Conservation (phyloP, 2,113 vertebrate species). For the Sprattus sprattus region DNA sequence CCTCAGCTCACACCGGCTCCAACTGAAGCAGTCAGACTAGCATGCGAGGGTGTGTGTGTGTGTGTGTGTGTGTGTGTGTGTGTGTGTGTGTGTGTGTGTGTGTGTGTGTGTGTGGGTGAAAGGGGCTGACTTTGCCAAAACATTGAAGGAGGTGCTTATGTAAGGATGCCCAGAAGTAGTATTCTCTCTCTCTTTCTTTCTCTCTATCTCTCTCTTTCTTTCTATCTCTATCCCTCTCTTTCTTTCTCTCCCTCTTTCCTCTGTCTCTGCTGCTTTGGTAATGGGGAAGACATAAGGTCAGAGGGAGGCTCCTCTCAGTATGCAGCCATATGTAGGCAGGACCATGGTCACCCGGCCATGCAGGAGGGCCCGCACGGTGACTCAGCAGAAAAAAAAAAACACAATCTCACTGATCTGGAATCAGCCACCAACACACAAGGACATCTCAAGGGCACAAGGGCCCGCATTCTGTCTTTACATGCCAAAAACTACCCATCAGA, state of each 20-base stretch:
- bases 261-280: not conserved
- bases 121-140: not conserved
- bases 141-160: not conserved
- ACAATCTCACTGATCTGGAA: not conserved
- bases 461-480: not conserved
- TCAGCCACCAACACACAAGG: not conserved
- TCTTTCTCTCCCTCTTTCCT: not conserved
- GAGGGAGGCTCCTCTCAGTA: not conserved
- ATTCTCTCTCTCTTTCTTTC: not conserved
- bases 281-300: not conserved
- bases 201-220: not conserved
- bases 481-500: not conserved
- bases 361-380: not conserved
- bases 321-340: not conserved
- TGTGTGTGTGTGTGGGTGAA: not conserved
- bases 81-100: too few species aligned
- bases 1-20: not conserved
- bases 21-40: not conserved
- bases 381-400: constrained; percentile 1
- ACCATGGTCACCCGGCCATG: not conserved
- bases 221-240: not conserved
- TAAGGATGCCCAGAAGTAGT: not conserved
- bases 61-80: not conserved
- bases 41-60: not conserved
- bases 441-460: not conserved